Evolutionary conservation across 1,140 invertebrate species (phyloP), one percentile per base, ranked within the genome.

Genomic region (Wasmannia auropunctata): DNA sequence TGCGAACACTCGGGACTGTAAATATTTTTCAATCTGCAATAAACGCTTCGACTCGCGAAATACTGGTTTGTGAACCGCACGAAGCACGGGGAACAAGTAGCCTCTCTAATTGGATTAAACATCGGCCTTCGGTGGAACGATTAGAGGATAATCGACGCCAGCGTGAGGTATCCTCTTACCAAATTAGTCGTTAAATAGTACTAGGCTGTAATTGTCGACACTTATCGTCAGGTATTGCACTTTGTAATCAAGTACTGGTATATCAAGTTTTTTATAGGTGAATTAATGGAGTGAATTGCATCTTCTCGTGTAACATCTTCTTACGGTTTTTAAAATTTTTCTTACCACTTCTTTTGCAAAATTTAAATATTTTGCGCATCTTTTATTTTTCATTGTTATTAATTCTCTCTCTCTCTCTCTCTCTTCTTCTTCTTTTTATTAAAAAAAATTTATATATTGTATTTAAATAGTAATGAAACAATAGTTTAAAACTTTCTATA

Each of bases 101-200:
- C 10, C 7, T 51, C 19, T 72, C 51, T 83, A 83, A 83, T 83
- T 83, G 67, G 79, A 83, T 83, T 72, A 83, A 83, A 72, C 28
- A 31, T 83, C 49, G 25, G 19, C 65, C 37, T 58, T 72, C 37
- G 8, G 51, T 58, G 19, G 25, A n/a, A 54, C 51, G 37, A 83
- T 83, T 83, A 83, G 37, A 37, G 67, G 54, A 83, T 83, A 83
- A 83, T 83, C 67, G 65, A 72, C 37, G 67, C 67, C 19, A 69
- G 60, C 31, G 63, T 25, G 28, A 46, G 37, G 19, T 83, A 74
- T 83, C 37, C 37, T 58, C 37, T 83, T 74, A 83, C 37, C 56
- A 58, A 34, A 83, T 83, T 83, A 74, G 37, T 54, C 79, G 49
- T 74, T 83, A 74, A 83, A 74, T 74, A 83, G 37, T 28, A 25